phyloP scores from a whole-genome alignment of 2,888 invertebrate species.

The Drosophila paramelanica region DNA sequence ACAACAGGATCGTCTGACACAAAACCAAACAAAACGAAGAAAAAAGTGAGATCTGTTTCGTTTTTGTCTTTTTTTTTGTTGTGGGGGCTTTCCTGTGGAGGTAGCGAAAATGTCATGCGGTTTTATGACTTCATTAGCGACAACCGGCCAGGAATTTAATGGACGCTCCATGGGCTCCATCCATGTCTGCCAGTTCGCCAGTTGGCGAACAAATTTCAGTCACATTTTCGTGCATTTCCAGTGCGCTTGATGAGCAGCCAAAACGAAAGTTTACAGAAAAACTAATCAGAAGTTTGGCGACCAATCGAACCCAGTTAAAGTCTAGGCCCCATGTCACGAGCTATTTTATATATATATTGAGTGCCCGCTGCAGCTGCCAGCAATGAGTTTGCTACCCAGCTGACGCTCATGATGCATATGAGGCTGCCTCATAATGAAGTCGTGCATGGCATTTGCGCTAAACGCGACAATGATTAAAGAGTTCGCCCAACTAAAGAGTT shows the following conservation, averaged over 20 bases:
- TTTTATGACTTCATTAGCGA: constrained; percentile 85
- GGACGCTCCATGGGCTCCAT: constrained; percentile 38
- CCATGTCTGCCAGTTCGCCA: constrained; percentile 3
- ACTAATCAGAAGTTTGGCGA: constrained; percentile 62
- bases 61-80: neutral
- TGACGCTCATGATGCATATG: constrained; percentile 65
- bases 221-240: constrained; percentile 68
- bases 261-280: constrained; percentile 61
- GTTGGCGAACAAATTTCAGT: constrained; percentile 71
- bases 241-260: constrained; percentile 57
- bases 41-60: constrained; percentile 64
- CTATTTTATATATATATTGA: constrained; percentile 24
- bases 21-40: constrained; percentile 1
- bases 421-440: constrained; percentile 75
- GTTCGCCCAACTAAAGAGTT: constrained; percentile 43
- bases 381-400: constrained; percentile 19
- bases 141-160: constrained; percentile 68
- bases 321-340: constrained; percentile 63
- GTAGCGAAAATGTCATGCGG: constrained; percentile 82
- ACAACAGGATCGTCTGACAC: constrained; percentile 63
- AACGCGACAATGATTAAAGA: constrained; percentile 65
- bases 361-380: constrained; percentile 19
- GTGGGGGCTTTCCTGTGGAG: constrained; percentile 49
- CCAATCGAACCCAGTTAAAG: constrained; percentile 50
- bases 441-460: constrained; percentile 71